Evolutionary conservation across 2,888 invertebrate genomes (phyloP).

Genomic region (Drosophila glabriapex): DNA sequence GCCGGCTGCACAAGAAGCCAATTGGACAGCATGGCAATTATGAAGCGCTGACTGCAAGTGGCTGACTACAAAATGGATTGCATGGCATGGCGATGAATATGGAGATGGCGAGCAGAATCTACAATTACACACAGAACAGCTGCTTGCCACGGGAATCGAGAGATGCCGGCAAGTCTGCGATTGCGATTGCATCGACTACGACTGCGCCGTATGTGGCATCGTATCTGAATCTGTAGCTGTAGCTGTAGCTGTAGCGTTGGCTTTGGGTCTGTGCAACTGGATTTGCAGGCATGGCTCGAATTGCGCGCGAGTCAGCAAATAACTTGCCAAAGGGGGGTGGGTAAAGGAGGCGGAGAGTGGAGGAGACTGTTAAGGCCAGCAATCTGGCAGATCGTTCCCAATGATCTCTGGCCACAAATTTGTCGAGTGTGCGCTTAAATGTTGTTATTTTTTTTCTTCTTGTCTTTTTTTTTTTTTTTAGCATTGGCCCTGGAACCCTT

Average conservation of each 20-base stretch:
- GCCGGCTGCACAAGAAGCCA: constrained; percentile 21
- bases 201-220: constrained; percentile 61
- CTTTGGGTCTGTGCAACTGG: constrained; percentile 33
- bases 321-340: constrained; percentile 33
- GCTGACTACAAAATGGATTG: constrained; percentile 35
- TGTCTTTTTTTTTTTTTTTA: background rate
- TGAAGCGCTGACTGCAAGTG: constrained; percentile 64
- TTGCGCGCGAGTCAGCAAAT: constrained; percentile 72
- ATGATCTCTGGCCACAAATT: constrained; percentile 72
- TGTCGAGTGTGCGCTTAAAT: constrained; percentile 82
- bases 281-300: constrained; percentile 40
- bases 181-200: constrained; percentile 22
- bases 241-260: background rate
- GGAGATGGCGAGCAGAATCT: constrained; percentile 48
- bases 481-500: constrained; percentile 47
- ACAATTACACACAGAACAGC: constrained; percentile 72
- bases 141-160: constrained; percentile 33
- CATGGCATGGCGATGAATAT: constrained; percentile 45
- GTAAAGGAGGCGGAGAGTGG: background rate
- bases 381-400: constrained; percentile 42
- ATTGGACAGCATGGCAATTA: constrained; percentile 59
- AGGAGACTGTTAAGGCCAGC: constrained; percentile 29
- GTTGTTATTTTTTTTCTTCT: constrained; percentile 38
- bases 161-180: constrained; percentile 49
- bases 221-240: constrained; percentile 2